Base-by-base conservation (phyloP, 2,113 vertebrate genomes). In the Strix uralensis region DNA sequence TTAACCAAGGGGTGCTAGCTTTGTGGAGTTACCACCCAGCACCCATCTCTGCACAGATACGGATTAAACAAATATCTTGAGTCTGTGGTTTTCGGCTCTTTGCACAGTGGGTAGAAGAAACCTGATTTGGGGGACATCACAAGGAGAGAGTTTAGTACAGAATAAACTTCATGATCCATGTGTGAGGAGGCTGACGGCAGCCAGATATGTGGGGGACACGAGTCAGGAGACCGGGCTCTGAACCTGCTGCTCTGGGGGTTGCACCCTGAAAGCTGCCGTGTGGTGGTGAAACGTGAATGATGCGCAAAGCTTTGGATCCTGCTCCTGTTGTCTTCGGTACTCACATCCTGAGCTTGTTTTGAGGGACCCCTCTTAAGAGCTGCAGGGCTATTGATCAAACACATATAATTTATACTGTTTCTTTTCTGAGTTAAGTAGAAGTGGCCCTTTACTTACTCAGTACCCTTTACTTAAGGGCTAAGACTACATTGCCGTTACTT, bases 341-440 rank as follows among this genome's bases (percentile, higher is more conserved):
- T 13, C 15, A 2, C 44, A 0, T 8, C 4, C 16, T 7, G 47
- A 58, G 5, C 47, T 15, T 9, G 6, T 5, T 13, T 7, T 8
- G 62, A 57, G 15, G 11, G 15, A 25, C 29, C 4, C 2, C 18
- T 26, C 30, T 21, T 4, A 4, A 7, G 21, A 29, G 67, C 25
- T 10, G 49, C 15, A 17, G 57, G 14, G 40, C 5, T 62, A 46
- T 46, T 46, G 44, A 18, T 46, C 7, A 46, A 46, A 17, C 16
- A 18, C 44, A 46, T 46, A 46, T 46, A 46, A 46, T 46, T 46
- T 46, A 46, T 46, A 46, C 16, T 17, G 44, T 46, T 46, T 46
- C 44, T 46, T 46, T 46, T 46, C 44, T 46, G 44, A 46, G 44
- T 46, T 46, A 46, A 46, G 44, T 46, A 46, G 44, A 46, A 46